Base-by-base conservation (phyloP, 2,797 vertebrate genomes). In the Mormyrops attenuatus region DNA sequence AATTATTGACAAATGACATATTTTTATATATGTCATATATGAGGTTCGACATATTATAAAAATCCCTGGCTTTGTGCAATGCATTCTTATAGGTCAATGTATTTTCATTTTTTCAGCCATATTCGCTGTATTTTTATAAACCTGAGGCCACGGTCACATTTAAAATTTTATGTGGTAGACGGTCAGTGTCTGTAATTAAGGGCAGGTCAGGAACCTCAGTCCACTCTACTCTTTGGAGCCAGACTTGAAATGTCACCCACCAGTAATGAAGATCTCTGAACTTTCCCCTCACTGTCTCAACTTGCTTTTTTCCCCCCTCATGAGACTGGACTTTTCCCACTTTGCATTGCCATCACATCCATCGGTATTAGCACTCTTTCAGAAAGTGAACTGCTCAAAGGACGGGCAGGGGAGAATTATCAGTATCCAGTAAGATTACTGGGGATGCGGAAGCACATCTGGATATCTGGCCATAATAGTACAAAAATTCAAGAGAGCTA, bases 201-300 rank as follows among this genome's bases (percentile, higher is more conserved):
- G 85, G 88, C 89, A 91, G 92, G 94, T 93, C 92, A 95, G 92
- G 92, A 91, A 84, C 80, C 88, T 89, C 89, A 89, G 92, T 92
- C 77, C 89, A 89, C 88, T 88, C 89, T 80, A 0, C 0, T 90
- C 91, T 91, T 2, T 4, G 89, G 91, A 93, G 89, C 90, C 89
- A 89, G 92, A 82, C 93, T 92, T 90, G 91, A 95, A 94, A 94
- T 94, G 93, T 93, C 93, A 92, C 60, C 89, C 55, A 91, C 90
- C 89, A 88, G 91, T 85, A 91, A 91, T 91, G 92, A 94, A 92
- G 69, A 55, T 90, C 91, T 82, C 88, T 91, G 91, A 92, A 92
- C 91, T 90, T 92, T 91, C 90, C 89, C 38, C 73, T 60, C 90
- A 91, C 92, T 92, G 44, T 90, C 91, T 89, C 69, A 89, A 92